Evolutionary conservation across 1,140 invertebrate species (phyloP).

Genomic region (Dufourea novaeangliae): DNA sequence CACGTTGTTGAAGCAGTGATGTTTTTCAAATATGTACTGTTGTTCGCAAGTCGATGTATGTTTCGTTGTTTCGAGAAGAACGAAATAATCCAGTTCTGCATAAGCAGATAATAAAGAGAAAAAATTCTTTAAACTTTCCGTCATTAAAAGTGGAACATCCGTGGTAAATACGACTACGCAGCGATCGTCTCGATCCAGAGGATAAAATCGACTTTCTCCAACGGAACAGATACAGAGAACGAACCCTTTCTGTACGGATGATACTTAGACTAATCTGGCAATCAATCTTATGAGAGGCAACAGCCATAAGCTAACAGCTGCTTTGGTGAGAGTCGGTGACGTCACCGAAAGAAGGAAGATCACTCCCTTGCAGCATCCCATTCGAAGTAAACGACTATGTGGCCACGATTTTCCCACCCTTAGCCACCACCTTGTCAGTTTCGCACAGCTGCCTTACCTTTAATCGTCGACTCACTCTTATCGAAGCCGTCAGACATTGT

Average conservation of each 20-base stretch:
- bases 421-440: slow-evolving; percentile 44
- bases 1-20: too few species aligned
- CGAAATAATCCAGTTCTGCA: too few species aligned
- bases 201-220: slow-evolving; percentile 34
- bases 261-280: slow-evolving; percentile 64
- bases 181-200: slow-evolving; percentile 29
- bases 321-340: slow-evolving; percentile 53
- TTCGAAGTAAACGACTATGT: slow-evolving; percentile 57
- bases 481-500: slow-evolving; percentile 1
- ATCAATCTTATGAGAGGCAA: slow-evolving; percentile 65
- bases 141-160: neutral
- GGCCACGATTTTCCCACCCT: slow-evolving; percentile 63
- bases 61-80: too few species aligned
- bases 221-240: slow-evolving; percentile 33
- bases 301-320: slow-evolving; percentile 63
- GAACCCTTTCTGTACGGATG: slow-evolving; percentile 53
- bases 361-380: slow-evolving; percentile 64
- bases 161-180: slow-evolving; percentile 6
- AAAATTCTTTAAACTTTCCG: neutral
- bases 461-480: slow-evolving; percentile 41
- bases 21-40: too few species aligned
- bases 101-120: too few species aligned
- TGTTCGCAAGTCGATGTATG: too few species aligned
- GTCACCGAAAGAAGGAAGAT: slow-evolving; percentile 61
- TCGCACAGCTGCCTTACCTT: slow-evolving; percentile 60